Percentiles rank a stretch among this genome's conserved stretches.
Conservation (phyloP, 2,113 vertebrate species). For the Eretmodus cyanostictus region DNA sequence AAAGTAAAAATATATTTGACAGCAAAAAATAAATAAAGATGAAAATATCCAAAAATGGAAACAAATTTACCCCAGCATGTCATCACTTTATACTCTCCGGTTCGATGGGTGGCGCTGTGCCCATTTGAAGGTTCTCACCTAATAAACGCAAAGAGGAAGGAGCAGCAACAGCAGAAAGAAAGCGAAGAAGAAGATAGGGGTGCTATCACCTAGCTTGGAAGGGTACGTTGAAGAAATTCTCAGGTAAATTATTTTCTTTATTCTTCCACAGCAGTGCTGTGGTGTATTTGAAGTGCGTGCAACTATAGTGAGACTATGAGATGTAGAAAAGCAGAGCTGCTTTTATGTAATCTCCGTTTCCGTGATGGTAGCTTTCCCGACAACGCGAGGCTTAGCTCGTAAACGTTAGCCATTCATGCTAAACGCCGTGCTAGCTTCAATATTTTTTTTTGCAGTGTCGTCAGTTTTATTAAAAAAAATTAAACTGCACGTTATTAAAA, state of each 20-base stretch:
- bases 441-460: background rate
- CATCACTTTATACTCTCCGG: accelerated
- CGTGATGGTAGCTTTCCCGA: background rate
- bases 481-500: background rate
- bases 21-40: background rate
- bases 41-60: background rate
- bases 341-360: background rate
- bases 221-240: background rate
- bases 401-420: slow-evolving; percentile 1
- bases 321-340: accelerated
- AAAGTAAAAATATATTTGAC: background rate
- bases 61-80: background rate
- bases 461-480: background rate
- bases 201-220: background rate
- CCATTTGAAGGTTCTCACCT: accelerated
- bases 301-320: accelerated
- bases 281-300: accelerated
- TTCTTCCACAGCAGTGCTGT: accelerated
- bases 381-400: slow-evolving; percentile 3
- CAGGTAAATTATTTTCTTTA: slow-evolving; percentile 7
- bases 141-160: background rate
- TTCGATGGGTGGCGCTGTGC: background rate
- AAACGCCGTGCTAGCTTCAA: background rate
- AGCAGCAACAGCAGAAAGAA: background rate
- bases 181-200: background rate